phyloP scores from a whole-genome alignment of 1,140 invertebrate species.

The Anastatus disparis region DNA sequence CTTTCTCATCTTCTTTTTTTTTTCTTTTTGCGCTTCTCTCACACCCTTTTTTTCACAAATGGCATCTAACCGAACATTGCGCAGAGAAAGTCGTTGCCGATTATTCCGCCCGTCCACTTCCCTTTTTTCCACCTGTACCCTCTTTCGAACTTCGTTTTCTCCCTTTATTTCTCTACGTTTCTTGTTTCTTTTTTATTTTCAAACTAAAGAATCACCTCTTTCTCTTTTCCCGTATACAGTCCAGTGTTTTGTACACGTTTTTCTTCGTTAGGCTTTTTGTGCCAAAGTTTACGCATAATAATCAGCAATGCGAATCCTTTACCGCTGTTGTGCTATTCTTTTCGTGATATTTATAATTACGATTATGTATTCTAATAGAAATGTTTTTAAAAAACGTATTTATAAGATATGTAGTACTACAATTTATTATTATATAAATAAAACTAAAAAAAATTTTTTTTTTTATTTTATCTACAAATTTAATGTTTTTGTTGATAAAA shows the following conservation, averaged over 20 bases:
- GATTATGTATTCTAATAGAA: too few relatives aligned
- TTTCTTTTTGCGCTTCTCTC: conserved; percentile 23
- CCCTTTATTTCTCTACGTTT: neutral
- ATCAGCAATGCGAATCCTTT: too few relatives aligned
- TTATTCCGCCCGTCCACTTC: conserved; percentile 34
- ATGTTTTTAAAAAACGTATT: too few relatives aligned
- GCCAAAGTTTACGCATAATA: conserved; percentile 3
- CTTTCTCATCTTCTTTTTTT: conserved; percentile 5
- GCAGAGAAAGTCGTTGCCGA: conserved; percentile 23
- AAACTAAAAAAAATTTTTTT: too few relatives aligned
- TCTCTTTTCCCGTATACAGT: neutral
- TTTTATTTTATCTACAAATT: too few relatives aligned
- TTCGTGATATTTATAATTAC: too few relatives aligned
- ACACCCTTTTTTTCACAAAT: conserved; percentile 40
- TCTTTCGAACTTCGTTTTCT: neutral
- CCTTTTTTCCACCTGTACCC: conserved; percentile 42
- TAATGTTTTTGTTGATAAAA: too few relatives aligned
- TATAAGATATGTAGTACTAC: too few relatives aligned
- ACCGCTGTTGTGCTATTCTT: too few relatives aligned
- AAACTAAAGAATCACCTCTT: neutral
- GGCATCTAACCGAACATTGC: conserved; percentile 32
- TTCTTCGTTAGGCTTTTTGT: conserved; percentile 11
- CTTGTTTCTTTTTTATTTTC: conserved; percentile 33
- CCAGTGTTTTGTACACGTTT: neutral
- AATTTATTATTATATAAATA: too few relatives aligned